phyloP scores from a whole-genome alignment of 2,113 vertebrate genomes.

The Dipodomys stephensi region DNA sequence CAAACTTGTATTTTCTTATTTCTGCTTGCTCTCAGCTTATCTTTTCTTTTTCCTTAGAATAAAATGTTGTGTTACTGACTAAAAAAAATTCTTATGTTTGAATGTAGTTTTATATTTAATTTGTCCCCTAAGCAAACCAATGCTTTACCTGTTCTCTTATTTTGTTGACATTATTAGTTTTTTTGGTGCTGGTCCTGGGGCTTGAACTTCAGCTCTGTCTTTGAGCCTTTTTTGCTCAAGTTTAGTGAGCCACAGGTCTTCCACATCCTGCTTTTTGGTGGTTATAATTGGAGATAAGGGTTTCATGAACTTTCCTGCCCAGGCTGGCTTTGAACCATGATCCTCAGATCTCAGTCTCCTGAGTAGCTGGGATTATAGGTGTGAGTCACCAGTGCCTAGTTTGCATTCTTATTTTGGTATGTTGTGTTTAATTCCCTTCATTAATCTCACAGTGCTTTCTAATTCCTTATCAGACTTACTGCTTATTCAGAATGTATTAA shows the following conservation, averaged over 20 bases:
- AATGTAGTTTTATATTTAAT: not conserved
- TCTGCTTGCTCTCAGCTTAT: conserved; percentile 10
- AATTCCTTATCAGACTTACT: conserved; percentile 27
- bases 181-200: too few species aligned
- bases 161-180: too few species aligned
- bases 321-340: too few species aligned
- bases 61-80: not conserved
- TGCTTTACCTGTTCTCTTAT: not conserved
- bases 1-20: not conserved
- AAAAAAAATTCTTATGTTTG: not conserved
- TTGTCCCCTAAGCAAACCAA: not conserved
- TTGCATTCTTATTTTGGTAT: not conserved
- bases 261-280: too few species aligned
- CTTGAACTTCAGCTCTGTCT: too few species aligned
- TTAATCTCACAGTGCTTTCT: not conserved
- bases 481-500: not conserved
- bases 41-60: not conserved
- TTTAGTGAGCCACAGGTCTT: too few species aligned
- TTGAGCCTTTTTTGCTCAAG: too few species aligned
- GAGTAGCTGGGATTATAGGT: too few species aligned
- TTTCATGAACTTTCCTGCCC: too few species aligned
- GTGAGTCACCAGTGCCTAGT: too few species aligned
- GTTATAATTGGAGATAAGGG: too few species aligned
- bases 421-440: not conserved
- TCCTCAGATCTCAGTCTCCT: too few species aligned